Evolutionary conservation across 2,888 invertebrate genomes (phyloP), one percentile per base, ranked within the genome.

Genomic region (Artemia sp.): DNA sequence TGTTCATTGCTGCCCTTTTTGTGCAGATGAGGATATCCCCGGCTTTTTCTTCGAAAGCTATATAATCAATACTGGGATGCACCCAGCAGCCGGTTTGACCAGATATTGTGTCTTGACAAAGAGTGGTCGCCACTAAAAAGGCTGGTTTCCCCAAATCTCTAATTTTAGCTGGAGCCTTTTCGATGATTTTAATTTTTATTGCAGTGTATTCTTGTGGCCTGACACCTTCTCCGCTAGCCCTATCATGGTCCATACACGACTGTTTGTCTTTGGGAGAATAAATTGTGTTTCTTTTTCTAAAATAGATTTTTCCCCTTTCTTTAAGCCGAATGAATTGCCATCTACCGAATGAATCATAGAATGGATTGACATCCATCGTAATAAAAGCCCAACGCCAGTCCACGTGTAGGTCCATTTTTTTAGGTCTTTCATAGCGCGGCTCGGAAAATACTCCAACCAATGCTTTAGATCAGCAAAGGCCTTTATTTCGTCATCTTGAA

Each of bases 161-260:
- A 19, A 19, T 19, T 19, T 19, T 19, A 19, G 19, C 19, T 19
- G 19, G 19, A 1, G 19, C 19, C 1, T 19, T 19, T 19, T 1
- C 19, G 19, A 1, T 19, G 1, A 19, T 19, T 19, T 19, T 19
- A 19, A 19, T 19, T 19, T 19, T 19, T 19, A 19, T 19, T 73
- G 80, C 76, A 1, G 95, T 96, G 77, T 98, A 98, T 79, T 98
- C 98, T 79, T 96, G 96, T 0, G 96, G 93, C 0, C 93, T 96
- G 6, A 96, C 96, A 67, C 96, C 96, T 81, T 99, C 98, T 0
- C 98, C 98, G 3, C 86, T 82, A 64, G 91, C 87, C 74, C 98
- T 84, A 79, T 98, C 98, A 77, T 99, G 98, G 79, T 99, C 98
- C 98, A 99, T 98, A 78, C 98, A 98, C 0, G 98, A 97, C 78